These are phyloP conservation scores for Catonia carolina DNA, from an alignment of 2,888 invertebrate genomes.

Conservation along the genomic window DNA sequence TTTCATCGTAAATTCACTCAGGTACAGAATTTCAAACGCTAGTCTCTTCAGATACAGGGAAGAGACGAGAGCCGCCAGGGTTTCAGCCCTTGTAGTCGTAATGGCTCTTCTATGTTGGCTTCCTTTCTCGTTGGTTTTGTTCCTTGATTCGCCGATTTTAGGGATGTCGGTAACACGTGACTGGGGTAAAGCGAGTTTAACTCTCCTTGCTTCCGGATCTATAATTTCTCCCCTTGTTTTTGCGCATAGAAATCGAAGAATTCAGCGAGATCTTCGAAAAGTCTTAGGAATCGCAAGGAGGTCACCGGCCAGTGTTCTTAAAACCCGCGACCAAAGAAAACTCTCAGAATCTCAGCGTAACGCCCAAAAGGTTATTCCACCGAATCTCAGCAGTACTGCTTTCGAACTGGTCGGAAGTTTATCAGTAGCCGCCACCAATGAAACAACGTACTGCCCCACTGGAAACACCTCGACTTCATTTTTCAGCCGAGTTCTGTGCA, in stretches of 20 bases:
- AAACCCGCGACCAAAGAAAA: too few relatives aligned
- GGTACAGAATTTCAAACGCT: conserved; percentile 72
- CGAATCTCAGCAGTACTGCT: conserved; percentile 21
- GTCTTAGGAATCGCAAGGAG: conserved; percentile 39
- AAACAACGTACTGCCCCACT: conserved; percentile 38
- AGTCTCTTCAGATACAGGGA: conserved; percentile 78
- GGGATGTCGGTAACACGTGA: conserved; percentile 17
- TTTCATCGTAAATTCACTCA: conserved; percentile 61
- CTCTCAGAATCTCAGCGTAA: neutral
- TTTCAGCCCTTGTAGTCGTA: conserved; percentile 70
- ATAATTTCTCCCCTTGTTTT: conserved; percentile 67
- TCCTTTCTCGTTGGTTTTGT: conserved; percentile 44
- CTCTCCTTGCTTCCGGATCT: conserved; percentile 51
- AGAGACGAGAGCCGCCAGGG: conserved; percentile 82
- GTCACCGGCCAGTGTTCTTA: too few relatives aligned
- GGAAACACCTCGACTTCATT: conserved; percentile 38
- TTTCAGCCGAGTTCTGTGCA: conserved; percentile 45
- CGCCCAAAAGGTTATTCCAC: neutral
- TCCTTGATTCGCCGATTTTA: conserved; percentile 21
- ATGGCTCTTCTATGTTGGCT: conserved; percentile 56
- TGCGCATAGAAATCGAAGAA: conserved; percentile 64
- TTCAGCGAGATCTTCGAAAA: conserved; percentile 51
- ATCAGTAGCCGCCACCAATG: conserved; percentile 26
- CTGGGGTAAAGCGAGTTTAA: conserved; percentile 24
- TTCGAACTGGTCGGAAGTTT: conserved; percentile 16